Percentiles rank a stretch among this genome's conserved stretches.
Conservation (phyloP, 2,113 vertebrate genomes). For the Gymnogyps californianus region DNA sequence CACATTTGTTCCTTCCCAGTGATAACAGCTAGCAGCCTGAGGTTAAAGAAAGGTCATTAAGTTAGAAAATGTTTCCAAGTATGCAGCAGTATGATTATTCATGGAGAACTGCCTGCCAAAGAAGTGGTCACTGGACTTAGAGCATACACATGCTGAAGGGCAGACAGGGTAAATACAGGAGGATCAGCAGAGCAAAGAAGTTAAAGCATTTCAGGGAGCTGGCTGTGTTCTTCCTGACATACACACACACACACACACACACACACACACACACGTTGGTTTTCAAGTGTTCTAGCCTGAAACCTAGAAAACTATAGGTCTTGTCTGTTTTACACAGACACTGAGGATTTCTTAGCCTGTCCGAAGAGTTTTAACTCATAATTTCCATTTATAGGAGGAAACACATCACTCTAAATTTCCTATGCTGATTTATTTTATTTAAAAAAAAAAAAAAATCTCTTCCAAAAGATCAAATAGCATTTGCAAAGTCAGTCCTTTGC, state of each 20-base stretch:
- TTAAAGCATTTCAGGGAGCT: neutral
- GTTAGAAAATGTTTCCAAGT: neutral
- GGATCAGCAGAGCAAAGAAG: neutral
- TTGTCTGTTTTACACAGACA: neutral
- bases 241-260: neutral
- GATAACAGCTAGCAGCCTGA: neutral
- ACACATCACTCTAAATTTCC: neutral
- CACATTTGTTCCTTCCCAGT: neutral
- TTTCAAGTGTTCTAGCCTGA: neutral
- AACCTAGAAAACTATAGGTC: neutral
- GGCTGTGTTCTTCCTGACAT: neutral
- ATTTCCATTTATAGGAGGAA: neutral
- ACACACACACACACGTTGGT: rapidly evolving
- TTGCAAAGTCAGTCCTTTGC: neutral
- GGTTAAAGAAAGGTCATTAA: conserved; percentile 1
- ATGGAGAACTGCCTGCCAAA: neutral
- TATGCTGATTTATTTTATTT: neutral
- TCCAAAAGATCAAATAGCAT: neutral
- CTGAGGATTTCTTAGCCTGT: neutral
- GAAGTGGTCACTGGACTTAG: neutral
- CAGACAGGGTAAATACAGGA: neutral
- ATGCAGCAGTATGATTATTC: neutral
- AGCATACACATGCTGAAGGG: neutral
- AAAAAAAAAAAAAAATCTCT: neutral
- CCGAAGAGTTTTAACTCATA: neutral